Evolutionary conservation across 1,140 invertebrate genomes (phyloP).

Genomic region (Xylocopa sonorina): DNA sequence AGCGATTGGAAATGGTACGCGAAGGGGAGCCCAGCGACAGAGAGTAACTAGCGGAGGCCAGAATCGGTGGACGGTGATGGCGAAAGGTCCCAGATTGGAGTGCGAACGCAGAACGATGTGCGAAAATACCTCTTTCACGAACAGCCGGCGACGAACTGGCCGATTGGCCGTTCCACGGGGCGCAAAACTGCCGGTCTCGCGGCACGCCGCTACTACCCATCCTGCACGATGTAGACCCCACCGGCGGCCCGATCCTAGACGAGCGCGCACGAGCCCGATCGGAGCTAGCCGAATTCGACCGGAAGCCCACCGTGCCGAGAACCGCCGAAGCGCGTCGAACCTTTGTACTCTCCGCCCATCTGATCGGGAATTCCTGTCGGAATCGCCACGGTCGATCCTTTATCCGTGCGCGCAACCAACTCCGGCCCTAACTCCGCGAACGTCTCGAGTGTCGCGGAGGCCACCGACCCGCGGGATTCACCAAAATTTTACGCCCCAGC

Average conservation of each 20-base stretch:
- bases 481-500: slow-evolving; percentile 32
- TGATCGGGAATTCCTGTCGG: slow-evolving; percentile 69
- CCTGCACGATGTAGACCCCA: slow-evolving; percentile 51
- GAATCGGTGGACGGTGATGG: slow-evolving; percentile 11
- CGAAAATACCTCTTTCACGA: slow-evolving; percentile 71
- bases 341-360: slow-evolving; percentile 70
- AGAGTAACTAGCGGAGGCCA: slow-evolving; percentile 12
- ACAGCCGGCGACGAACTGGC: slow-evolving; percentile 80
- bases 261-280: slow-evolving; percentile 69
- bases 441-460: slow-evolving; percentile 24
- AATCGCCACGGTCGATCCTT: slow-evolving; percentile 65
- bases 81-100: slow-evolving; percentile 11
- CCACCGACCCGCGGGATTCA: slow-evolving; percentile 42
- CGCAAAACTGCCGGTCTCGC: slow-evolving; percentile 65
- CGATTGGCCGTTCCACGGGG: slow-evolving; percentile 72
- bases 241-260: slow-evolving; percentile 61
- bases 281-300: slow-evolving; percentile 72
- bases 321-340: slow-evolving; percentile 56
- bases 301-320: slow-evolving; percentile 64
- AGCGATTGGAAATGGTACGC: background rate
- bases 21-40: slow-evolving; percentile 1
- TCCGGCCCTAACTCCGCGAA: background rate
- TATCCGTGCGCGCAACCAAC: slow-evolving; percentile 37
- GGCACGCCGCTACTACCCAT: slow-evolving; percentile 66
- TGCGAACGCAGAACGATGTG: slow-evolving; percentile 42